A percentile compares a stretch with the other conserved stretches of the same genome.
Conservation (phyloP, 2,113 vertebrate species). For the Nymphicus hollandicus region DNA sequence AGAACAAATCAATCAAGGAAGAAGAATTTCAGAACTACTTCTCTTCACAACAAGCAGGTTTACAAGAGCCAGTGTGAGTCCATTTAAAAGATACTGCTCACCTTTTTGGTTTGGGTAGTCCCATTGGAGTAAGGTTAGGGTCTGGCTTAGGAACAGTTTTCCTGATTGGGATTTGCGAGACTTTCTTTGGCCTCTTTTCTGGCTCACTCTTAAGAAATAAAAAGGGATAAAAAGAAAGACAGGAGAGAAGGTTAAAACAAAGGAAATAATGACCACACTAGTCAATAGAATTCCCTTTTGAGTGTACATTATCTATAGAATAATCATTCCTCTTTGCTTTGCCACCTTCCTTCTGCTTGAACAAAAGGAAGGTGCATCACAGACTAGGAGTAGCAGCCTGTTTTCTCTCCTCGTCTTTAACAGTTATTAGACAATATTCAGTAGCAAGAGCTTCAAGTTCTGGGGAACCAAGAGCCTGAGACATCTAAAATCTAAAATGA, state of each 20-base stretch:
- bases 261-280: not conserved
- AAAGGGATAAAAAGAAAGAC: not conserved
- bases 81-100: conserved; percentile 48
- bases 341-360: not conserved
- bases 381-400: not conserved
- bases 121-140: conserved; percentile 92
- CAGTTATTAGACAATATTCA: not conserved
- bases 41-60: not conserved
- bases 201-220: conserved; percentile 57
- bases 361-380: not conserved
- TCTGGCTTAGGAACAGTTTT: conserved; percentile 88
- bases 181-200: conserved; percentile 81
- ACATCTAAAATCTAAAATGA: not conserved
- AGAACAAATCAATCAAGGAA: not conserved
- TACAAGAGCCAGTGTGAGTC: not conserved
- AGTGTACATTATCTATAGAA: not conserved
- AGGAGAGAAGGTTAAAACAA: not conserved
- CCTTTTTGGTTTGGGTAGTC: conserved; percentile 94
- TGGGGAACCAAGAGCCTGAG: not conserved
- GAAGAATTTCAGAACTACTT: not conserved
- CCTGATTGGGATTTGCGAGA: conserved; percentile 93
- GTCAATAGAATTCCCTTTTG: not conserved
- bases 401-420: not conserved
- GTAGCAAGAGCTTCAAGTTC: not conserved
- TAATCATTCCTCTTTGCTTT: not conserved